phyloP scores from a whole-genome alignment of 2,797 vertebrate genomes.

The Dermochelys coriacea region DNA sequence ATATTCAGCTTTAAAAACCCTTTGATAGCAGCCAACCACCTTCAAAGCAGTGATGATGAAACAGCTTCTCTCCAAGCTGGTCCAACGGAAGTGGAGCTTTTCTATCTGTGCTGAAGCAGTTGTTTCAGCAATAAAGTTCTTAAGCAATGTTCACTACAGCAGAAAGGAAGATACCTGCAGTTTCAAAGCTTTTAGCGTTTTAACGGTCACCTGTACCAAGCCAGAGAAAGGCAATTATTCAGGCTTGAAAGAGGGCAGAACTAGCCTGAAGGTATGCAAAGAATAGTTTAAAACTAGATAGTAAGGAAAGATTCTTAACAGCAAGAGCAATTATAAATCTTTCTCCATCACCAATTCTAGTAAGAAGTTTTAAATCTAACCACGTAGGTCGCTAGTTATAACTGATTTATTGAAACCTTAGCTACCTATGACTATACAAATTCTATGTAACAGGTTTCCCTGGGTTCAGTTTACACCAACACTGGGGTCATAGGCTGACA shows the following conservation, averaged over 20 bases:
- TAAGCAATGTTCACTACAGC: neutral
- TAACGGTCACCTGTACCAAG: neutral
- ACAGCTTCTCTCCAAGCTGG: neutral
- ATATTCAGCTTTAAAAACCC: neutral
- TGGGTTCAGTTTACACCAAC: neutral
- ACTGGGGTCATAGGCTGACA: neutral
- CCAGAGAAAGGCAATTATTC: neutral
- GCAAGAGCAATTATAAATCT: neutral
- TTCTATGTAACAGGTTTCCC: neutral
- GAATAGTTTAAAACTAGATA: neutral
- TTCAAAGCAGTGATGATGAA: neutral
- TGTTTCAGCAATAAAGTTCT: neutral
- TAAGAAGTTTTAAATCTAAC: neutral
- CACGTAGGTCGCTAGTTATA: neutral
- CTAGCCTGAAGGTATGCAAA: neutral
- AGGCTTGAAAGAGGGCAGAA: neutral
- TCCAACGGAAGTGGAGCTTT: neutral
- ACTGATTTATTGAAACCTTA: neutral
- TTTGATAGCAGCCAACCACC: neutral
- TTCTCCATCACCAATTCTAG: neutral
- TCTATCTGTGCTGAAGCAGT: neutral
- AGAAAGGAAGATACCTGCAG: neutral
- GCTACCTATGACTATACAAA: neutral
- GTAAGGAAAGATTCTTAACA: neutral
- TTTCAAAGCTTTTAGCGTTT: neutral